Percentiles rank a stretch among this genome's conserved stretches.
Conservation (phyloP, 2,888 invertebrate genomes). For the Patella pellucida region DNA sequence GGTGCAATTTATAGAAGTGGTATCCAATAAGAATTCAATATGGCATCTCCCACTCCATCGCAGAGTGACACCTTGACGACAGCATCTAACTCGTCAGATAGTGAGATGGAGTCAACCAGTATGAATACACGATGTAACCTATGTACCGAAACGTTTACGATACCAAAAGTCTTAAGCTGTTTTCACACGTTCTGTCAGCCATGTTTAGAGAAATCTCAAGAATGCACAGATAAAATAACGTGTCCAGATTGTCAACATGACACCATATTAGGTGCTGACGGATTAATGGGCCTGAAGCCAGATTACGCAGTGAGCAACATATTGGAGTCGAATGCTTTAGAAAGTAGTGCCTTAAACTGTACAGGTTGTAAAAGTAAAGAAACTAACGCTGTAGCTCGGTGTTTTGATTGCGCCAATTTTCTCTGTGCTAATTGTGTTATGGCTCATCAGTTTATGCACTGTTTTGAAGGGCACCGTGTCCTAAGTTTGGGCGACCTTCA, state of each 20-base stretch:
- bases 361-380: slow-evolving; percentile 97
- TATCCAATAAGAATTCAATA: slow-evolving; percentile 35
- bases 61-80: slow-evolving; percentile 63
- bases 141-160: slow-evolving; percentile 80
- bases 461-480: slow-evolving; percentile 96
- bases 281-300: slow-evolving; percentile 79
- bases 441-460: slow-evolving; percentile 99
- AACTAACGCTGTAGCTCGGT: slow-evolving; percentile 93
- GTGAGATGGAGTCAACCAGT: slow-evolving; percentile 55
- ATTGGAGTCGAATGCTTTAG: slow-evolving; percentile 66
- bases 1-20: slow-evolving; percentile 31
- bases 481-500: slow-evolving; percentile 76
- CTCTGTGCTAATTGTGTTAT: slow-evolving; percentile 97
- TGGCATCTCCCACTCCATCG: slow-evolving; percentile 68
- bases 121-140: slow-evolving; percentile 76
- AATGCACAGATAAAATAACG: slow-evolving; percentile 79
- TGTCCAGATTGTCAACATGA: slow-evolving; percentile 79
- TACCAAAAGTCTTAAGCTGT: slow-evolving; percentile 68
- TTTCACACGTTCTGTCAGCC: slow-evolving; percentile 85
- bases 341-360: slow-evolving; percentile 77
- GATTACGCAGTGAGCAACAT: slow-evolving; percentile 77
- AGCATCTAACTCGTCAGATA: slow-evolving; percentile 65
- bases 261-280: slow-evolving; percentile 70
- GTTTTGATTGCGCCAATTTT: slow-evolving; percentile 95
- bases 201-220: slow-evolving; percentile 80